Conservation (phyloP, 2,797 vertebrate species). For the Ibycter americanus region DNA sequence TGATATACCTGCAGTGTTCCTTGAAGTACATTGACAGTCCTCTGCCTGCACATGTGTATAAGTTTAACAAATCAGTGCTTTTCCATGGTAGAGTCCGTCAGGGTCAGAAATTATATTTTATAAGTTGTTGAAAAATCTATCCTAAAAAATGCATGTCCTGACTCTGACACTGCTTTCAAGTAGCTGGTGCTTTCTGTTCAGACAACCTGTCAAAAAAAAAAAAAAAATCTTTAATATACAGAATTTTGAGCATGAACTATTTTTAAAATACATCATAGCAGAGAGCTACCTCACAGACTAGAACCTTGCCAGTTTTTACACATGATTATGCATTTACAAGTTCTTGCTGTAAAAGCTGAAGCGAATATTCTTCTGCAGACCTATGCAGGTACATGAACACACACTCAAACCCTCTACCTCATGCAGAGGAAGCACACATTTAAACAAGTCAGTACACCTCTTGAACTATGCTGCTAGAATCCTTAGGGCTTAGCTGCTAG, state of each 20-base stretch:
- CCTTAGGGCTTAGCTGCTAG: neutral
- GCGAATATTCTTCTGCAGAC: neutral
- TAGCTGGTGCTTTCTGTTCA: neutral
- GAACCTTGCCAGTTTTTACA: neutral
- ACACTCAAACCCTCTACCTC: neutral
- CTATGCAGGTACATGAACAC: neutral
- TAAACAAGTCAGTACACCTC: neutral
- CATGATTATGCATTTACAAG: neutral
- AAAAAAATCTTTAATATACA: neutral
- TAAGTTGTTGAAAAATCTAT: neutral
- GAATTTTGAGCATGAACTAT: neutral
- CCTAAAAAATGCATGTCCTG: neutral
- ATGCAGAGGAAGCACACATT: neutral
- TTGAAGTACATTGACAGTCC: neutral
- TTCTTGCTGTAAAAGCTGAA: neutral
- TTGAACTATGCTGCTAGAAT: neutral
- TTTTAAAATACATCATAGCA: neutral
- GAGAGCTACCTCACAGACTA: neutral
- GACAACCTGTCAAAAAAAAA: neutral
- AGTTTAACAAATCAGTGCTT: neutral
- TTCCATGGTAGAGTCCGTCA: neutral
- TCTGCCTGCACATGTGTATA: neutral
- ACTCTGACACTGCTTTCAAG: neutral
- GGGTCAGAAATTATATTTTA: conserved; percentile 1
- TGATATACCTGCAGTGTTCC: neutral